A percentile compares a stretch with the other conserved stretches of the same genome.
These are phyloP conservation scores for Kryptolebias ocellatus DNA, from an alignment of 2,797 vertebrate genomes.

Conservation along the genomic window DNA sequence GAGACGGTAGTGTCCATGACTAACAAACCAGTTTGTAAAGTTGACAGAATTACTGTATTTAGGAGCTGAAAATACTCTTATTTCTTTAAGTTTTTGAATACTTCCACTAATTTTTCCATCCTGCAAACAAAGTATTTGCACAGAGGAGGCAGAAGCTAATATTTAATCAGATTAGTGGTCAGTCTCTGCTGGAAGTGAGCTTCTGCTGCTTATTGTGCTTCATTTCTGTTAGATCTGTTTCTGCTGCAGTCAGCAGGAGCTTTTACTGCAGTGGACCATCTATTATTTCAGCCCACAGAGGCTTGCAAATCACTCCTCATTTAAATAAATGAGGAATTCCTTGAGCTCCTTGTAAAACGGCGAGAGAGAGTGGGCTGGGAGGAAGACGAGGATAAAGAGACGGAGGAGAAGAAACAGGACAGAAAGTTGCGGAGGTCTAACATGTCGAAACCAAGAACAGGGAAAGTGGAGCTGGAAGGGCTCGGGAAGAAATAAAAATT, in stretches of 20 bases:
- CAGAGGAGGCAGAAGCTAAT: background rate
- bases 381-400: background rate
- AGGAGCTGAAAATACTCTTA: too few species aligned
- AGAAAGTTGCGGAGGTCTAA: background rate
- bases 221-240: background rate
- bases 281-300: constrained; percentile 42
- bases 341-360: constrained; percentile 16
- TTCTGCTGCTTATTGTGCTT: background rate
- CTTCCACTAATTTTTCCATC: background rate
- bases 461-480: constrained; percentile 14
- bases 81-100: too few species aligned
- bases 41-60: too few species aligned
- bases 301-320: constrained; percentile 29
- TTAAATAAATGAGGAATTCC: constrained; percentile 51
- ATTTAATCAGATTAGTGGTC: background rate
- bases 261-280: constrained; percentile 38
- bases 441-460: too few species aligned
- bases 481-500: constrained; percentile 15
- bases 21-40: too few species aligned
- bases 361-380: background rate
- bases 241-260: constrained; percentile 42
- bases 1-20: too few species aligned
- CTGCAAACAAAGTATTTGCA: background rate
- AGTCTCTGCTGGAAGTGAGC: background rate
- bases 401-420: background rate